Conservation (phyloP, 2,797 vertebrate species). For the Capromys pilorides region DNA sequence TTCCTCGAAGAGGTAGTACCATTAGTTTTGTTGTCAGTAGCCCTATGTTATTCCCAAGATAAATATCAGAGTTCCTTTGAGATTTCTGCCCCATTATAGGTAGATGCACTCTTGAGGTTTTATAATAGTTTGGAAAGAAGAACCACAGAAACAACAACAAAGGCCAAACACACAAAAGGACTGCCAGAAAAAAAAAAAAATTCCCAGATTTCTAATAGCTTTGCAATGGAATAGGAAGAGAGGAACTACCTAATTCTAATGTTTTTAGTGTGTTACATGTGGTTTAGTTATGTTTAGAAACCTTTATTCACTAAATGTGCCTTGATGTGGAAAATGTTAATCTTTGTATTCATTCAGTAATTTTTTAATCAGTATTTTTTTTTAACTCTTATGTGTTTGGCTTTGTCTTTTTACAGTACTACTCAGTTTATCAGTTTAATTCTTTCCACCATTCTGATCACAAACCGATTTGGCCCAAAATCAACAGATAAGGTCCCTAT, state of each 20-base stretch:
- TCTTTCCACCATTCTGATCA: background rate
- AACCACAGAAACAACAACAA: background rate
- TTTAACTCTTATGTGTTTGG: background rate
- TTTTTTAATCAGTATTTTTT: slow-evolving; percentile 33
- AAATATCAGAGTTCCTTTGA: slow-evolving; percentile 23
- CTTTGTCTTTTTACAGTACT: background rate
- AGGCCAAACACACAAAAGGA: background rate
- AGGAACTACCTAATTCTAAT: background rate
- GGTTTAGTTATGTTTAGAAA: slow-evolving; percentile 3
- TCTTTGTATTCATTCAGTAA: background rate
- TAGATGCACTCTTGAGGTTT: background rate
- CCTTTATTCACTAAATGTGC: background rate
- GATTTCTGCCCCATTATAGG: background rate
- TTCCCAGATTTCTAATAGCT: background rate
- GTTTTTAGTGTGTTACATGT: background rate
- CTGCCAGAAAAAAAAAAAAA: background rate
- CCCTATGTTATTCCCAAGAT: background rate
- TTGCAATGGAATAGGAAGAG: background rate
- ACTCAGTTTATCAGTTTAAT: background rate
- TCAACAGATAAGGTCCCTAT: background rate
- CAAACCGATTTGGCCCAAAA: background rate
- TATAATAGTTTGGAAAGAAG: background rate
- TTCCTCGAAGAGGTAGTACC: slow-evolving; percentile 92
- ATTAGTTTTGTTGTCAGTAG: background rate
- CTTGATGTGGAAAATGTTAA: background rate